Evolutionary conservation across 2,797 vertebrate species (phyloP).

Genomic region (Synanceia verrucosa): DNA sequence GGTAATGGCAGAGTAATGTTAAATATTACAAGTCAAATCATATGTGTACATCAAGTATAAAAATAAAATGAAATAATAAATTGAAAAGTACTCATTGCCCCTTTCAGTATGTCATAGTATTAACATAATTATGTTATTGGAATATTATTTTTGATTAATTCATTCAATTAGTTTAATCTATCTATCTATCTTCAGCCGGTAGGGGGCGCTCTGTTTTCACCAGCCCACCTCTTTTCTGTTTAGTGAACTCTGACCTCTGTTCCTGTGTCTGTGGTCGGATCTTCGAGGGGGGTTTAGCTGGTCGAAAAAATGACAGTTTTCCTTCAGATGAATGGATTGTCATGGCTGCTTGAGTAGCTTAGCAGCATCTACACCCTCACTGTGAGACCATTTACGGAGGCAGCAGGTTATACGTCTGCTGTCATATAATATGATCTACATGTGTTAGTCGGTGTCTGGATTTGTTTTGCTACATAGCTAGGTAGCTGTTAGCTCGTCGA

Average conservation of each 20-base stretch:
- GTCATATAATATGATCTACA: conserved; percentile 13
- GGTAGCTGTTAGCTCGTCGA: conserved; percentile 32
- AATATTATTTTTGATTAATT: neutral
- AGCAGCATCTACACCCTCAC: neutral
- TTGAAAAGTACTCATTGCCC: neutral
- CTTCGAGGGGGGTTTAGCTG: conserved; percentile 13
- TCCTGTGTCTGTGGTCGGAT: conserved; percentile 30
- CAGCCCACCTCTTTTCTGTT: neutral
- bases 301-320: conserved; percentile 36
- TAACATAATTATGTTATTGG: neutral
- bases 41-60: neutral
- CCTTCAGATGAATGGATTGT: neutral
- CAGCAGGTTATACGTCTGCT: neutral
- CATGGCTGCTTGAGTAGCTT: neutral
- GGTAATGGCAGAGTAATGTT: neutral
- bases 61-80: no score
- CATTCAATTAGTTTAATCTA: neutral
- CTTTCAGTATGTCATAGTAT: neutral
- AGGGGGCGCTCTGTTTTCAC: conserved; percentile 49
- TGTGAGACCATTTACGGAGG: neutral
- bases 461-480: conserved; percentile 69
- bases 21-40: neutral
- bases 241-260: conserved; percentile 60
- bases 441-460: conserved; percentile 11
- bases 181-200: conserved; percentile 14